A percentile compares a stretch with the other conserved stretches of the same genome.
phyloP scores from a whole-genome alignment of 2,797 vertebrate species.

The Acrossocheilus wenchowensis region DNA sequence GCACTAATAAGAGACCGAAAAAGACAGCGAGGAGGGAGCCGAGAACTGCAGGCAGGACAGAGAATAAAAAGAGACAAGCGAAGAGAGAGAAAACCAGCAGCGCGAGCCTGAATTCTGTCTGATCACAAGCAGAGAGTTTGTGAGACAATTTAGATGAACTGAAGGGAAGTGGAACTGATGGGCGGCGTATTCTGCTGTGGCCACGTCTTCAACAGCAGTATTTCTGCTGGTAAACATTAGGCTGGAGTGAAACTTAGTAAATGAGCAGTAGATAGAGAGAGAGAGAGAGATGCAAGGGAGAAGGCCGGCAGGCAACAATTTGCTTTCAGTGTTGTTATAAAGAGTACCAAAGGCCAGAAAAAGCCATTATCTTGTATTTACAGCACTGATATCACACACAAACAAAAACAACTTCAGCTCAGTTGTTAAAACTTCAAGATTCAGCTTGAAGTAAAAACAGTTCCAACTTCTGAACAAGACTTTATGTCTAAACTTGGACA shows the following conservation, averaged over 20 bases:
- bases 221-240: conserved; percentile 34
- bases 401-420: background rate
- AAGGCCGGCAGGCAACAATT: conserved; percentile 30
- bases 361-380: conserved; percentile 6
- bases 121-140: conserved; percentile 70
- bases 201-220: background rate
- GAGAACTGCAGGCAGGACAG: conserved; percentile 55
- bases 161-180: conserved; percentile 48
- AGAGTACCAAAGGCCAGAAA: conserved; percentile 5
- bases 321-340: background rate
- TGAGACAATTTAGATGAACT: conserved; percentile 17
- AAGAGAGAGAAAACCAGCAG: conserved; percentile 39
- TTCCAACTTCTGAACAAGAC: background rate
- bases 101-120: conserved; percentile 63
- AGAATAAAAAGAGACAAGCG: conserved; percentile 64
- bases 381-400: background rate
- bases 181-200: conserved; percentile 57
- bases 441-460: background rate
- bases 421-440: background rate
- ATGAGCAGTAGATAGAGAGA: conserved; percentile 17
- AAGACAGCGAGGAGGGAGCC: conserved; percentile 37
- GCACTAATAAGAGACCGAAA: conserved; percentile 64
- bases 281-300: background rate
- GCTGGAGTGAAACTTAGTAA: conserved; percentile 39
- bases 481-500: background rate